phyloP scores from a whole-genome alignment of 92 coral and sea anemone genomes.

The Hydrozoanthus gracilis region DNA sequence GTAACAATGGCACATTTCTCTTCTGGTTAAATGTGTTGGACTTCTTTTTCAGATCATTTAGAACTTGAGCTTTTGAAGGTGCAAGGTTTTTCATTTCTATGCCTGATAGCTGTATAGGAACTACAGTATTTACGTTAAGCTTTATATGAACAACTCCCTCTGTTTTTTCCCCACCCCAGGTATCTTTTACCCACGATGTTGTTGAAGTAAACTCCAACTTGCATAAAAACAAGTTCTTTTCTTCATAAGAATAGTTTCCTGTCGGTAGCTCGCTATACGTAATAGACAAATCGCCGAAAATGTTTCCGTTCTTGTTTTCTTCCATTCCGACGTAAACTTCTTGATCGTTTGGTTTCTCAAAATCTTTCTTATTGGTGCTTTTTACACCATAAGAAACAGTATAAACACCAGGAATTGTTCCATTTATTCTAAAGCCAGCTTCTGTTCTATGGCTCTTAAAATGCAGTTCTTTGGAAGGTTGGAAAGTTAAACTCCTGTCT shows the following conservation, averaged over 20 bases:
- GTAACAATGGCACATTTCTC: background rate
- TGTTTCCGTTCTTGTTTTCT: background rate
- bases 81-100: background rate
- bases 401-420: constrained; percentile 36
- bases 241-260: constrained; percentile 25
- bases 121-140: background rate
- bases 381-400: constrained; percentile 6
- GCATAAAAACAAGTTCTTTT: constrained; percentile 17
- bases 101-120: constrained; percentile 53
- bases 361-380: constrained; percentile 29
- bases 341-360: constrained; percentile 33
- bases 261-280: constrained; percentile 29
- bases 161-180: background rate
- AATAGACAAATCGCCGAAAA: background rate
- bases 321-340: constrained; percentile 15
- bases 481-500: background rate
- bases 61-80: constrained; percentile 17
- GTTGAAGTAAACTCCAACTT: constrained; percentile 41
- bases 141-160: constrained; percentile 40
- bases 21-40: background rate
- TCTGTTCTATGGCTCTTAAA: background rate
- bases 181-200: constrained; percentile 31
- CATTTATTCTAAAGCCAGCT: constrained; percentile 18
- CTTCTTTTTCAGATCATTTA: background rate
- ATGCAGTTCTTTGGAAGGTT: constrained; percentile 20